phyloP scores from a whole-genome alignment of 2,888 invertebrate species.

The Caenorhabditis virilis region DNA sequence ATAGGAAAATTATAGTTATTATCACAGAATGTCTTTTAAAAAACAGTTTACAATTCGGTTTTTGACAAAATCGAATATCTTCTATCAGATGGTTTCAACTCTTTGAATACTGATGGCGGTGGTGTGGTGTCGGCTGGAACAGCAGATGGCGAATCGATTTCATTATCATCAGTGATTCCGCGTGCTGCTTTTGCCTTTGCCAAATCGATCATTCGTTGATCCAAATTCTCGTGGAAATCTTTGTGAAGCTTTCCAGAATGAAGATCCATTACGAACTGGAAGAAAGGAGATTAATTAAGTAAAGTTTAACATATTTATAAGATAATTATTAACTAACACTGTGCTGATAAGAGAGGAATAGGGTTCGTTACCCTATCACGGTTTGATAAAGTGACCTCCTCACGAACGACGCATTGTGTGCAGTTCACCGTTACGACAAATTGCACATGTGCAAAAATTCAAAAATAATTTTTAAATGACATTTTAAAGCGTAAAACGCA shows the following conservation, averaged over 20 bases:
- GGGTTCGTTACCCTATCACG: too few relatives aligned
- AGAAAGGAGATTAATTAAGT: neutral
- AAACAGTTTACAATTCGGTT: constrained; percentile 60
- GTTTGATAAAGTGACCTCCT: too few relatives aligned
- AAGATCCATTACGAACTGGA: constrained; percentile 80
- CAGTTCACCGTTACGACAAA: too few relatives aligned
- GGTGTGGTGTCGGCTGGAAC: constrained; percentile 80
- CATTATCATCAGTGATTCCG: constrained; percentile 41
- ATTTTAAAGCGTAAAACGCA: too few relatives aligned
- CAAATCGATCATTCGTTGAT: constrained; percentile 72
- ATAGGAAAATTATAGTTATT: too few relatives aligned
- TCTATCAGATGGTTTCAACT: constrained; percentile 92
- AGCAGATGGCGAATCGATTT: constrained; percentile 73
- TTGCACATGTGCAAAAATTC: too few relatives aligned
- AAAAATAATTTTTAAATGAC: too few relatives aligned
- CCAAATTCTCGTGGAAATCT: constrained; percentile 97
- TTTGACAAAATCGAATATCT: constrained; percentile 84
- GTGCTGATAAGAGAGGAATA: too few relatives aligned
- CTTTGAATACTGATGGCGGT: constrained; percentile 80
- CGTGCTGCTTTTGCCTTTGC: constrained; percentile 59
- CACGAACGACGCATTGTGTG: too few relatives aligned
- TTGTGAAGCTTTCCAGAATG: constrained; percentile 92
- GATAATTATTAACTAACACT: too few relatives aligned
- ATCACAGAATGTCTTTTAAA: too few relatives aligned
- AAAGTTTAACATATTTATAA: too few relatives aligned